A percentile compares a stretch with the other conserved stretches of the same genome.
phyloP scores from a whole-genome alignment of 2,113 vertebrate species.

The Zosterops borbonicus region DNA sequence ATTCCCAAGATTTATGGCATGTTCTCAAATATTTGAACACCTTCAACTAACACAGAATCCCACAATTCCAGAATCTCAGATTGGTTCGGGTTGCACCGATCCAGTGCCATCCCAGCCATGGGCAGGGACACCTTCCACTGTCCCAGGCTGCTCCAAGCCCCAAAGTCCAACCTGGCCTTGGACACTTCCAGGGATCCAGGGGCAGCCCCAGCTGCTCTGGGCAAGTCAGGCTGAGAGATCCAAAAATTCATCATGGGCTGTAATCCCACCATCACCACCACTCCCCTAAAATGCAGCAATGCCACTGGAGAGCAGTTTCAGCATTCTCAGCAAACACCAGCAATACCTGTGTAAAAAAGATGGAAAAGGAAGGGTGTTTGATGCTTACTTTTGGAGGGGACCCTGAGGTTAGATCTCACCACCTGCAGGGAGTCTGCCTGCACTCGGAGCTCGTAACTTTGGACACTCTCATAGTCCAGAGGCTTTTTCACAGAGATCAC shows the following conservation, averaged over 20 bases:
- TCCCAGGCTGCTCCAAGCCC: neutral
- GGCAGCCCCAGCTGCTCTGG: neutral
- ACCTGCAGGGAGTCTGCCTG: conserved; percentile 87
- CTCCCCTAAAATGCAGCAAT: neutral
- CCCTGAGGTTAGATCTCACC: conserved; percentile 82
- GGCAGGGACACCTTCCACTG: accelerated
- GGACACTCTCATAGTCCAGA: conserved; percentile 85
- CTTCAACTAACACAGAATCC: neutral
- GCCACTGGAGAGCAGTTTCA: neutral
- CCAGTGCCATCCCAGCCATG: neutral
- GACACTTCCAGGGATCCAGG: neutral
- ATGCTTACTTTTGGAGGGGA: conserved; percentile 89
- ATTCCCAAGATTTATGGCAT: neutral
- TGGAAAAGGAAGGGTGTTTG: neutral
- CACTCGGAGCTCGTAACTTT: conserved; percentile 82
- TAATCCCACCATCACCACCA: accelerated
- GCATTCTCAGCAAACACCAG: neutral
- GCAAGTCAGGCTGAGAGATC: neutral
- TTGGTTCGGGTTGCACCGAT: neutral
- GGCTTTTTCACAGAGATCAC: conserved; percentile 80
- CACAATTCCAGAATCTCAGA: neutral
- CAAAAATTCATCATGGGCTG: neutral
- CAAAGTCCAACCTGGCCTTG: accelerated
- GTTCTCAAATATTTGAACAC: neutral
- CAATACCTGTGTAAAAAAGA: accelerated